phyloP scores from a whole-genome alignment of 1,140 invertebrate genomes.

The Aphaenogaster rudis region DNA sequence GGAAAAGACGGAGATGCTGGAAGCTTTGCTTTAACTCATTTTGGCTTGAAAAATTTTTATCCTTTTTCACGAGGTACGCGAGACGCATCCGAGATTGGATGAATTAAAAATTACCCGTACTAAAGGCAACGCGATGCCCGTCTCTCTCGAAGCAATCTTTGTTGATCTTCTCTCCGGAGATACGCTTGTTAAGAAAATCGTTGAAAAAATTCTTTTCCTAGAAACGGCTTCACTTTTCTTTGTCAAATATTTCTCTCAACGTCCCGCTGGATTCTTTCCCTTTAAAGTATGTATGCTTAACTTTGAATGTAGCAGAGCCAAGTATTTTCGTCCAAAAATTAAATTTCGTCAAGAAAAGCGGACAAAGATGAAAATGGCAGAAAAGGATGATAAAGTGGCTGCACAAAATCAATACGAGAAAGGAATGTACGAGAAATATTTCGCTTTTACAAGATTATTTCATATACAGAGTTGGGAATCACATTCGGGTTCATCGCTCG shows the following conservation, averaged over 20 bases:
- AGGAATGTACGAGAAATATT: not conserved
- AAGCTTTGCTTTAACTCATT: not conserved
- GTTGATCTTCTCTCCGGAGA: not conserved
- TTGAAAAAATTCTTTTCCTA: slow-evolving; percentile 40
- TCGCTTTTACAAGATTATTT: not conserved
- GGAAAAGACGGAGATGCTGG: not conserved
- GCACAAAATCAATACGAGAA: not conserved
- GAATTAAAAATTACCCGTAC: slow-evolving; percentile 55
- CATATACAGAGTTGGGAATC: not conserved
- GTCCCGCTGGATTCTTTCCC: slow-evolving; percentile 9
- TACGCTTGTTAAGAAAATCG: slow-evolving; percentile 28
- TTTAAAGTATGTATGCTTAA: not conserved
- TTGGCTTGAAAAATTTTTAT: slow-evolving; percentile 16
- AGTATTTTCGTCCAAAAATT: slow-evolving; percentile 20
- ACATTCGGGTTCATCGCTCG: slow-evolving; percentile 6
- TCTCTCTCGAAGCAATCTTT: slow-evolving; percentile 6
- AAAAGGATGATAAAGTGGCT: not conserved
- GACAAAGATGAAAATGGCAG: not conserved
- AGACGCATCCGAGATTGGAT: slow-evolving; percentile 41
- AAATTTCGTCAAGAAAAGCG: not conserved
- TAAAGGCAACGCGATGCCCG: slow-evolving; percentile 1
- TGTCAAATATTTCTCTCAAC: slow-evolving; percentile 30
- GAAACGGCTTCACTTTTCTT: slow-evolving; percentile 1
- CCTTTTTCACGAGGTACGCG: slow-evolving; percentile 9
- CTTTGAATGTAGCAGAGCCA: not conserved